Percentiles rank a stretch among this genome's conserved stretches.
Evolutionary conservation across 2,888 invertebrate species (phyloP).

Genomic region (Stenodema calcarata): DNA sequence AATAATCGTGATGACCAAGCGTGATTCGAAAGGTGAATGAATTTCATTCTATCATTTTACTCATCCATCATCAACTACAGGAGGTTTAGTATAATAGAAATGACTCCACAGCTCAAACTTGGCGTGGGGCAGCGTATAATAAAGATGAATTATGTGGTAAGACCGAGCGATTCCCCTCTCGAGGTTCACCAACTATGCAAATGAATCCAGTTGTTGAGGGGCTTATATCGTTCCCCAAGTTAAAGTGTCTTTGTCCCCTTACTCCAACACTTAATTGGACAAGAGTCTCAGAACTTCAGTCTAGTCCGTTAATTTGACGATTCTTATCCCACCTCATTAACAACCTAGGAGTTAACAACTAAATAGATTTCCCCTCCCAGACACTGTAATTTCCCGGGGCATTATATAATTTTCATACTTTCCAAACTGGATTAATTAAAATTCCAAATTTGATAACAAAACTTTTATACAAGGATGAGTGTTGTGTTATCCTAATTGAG

Average conservation of each 20-base stretch:
- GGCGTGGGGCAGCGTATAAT: neutral
- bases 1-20: too few species aligned
- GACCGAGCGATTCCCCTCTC: neutral
- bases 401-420: constrained; percentile 28
- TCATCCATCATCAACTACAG: too few species aligned
- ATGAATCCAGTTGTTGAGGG: constrained; percentile 34
- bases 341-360: constrained; percentile 12
- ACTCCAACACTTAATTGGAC: constrained; percentile 27
- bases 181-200: constrained; percentile 31
- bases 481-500: neutral
- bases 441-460: neutral
- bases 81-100: neutral
- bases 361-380: neutral
- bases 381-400: constrained; percentile 7
- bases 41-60: too few species aligned
- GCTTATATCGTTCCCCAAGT: constrained; percentile 31
- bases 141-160: constrained; percentile 25
- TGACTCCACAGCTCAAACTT: neutral
- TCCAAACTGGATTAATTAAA: constrained; percentile 13
- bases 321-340: constrained; percentile 33
- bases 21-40: too few species aligned
- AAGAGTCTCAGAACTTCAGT: neutral
- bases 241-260: constrained; percentile 21
- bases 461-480: neutral
- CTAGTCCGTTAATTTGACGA: constrained; percentile 34